Evolutionary conservation across 2,888 invertebrate species (phyloP).

Genomic region (Panorpa germanica): DNA sequence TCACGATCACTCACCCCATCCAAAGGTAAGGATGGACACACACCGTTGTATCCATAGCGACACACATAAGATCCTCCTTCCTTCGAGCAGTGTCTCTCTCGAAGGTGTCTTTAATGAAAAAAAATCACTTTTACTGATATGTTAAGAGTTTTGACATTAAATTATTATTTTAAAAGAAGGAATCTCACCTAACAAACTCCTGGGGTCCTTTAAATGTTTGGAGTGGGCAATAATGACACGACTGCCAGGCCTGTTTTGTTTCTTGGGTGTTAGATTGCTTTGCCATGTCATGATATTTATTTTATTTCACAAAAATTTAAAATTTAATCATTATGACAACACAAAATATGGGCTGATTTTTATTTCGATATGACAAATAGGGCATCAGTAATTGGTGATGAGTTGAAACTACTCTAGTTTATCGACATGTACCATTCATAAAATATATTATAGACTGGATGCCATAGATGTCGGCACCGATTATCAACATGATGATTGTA

Average conservation of each 20-base stretch:
- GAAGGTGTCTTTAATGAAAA: conserved; percentile 44
- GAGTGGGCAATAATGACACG: conserved; percentile 39
- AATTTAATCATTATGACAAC: too few species aligned
- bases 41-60: conserved; percentile 72
- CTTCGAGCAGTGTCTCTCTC: conserved; percentile 59
- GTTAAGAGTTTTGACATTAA: conserved; percentile 1
- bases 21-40: conserved; percentile 71
- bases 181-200: conserved; percentile 38
- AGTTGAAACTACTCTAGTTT: too few species aligned
- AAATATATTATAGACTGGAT: too few species aligned
- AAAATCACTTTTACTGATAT: conserved; percentile 3
- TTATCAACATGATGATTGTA: too few species aligned
- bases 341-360: too few species aligned
- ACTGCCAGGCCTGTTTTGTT: conserved; percentile 30
- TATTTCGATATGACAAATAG: too few species aligned
- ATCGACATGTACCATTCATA: too few species aligned
- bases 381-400: too few species aligned
- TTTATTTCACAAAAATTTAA: too few species aligned
- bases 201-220: conserved; percentile 32
- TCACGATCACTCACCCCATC: conserved; percentile 78
- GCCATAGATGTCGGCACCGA: too few species aligned
- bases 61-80: conserved; percentile 78
- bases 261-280: conserved; percentile 7
- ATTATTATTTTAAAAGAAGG: not conserved
- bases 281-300: conserved; percentile 9